phyloP scores from a whole-genome alignment of 2,888 invertebrate species.

The Lycaena phlaeas region DNA sequence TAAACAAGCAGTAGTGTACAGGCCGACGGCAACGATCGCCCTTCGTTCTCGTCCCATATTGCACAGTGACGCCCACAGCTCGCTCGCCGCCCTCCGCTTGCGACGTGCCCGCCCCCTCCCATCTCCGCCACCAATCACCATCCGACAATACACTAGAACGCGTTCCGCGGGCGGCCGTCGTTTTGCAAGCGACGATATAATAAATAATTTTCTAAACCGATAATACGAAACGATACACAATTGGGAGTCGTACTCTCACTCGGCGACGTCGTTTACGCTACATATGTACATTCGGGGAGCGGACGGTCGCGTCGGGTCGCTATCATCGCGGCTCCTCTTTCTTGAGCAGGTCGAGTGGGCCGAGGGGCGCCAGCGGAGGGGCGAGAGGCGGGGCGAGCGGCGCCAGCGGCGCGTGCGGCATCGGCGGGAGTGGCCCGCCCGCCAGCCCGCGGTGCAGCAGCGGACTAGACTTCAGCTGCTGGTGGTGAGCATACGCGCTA shows the following conservation, averaged over 20 bases:
- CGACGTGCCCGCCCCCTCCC: constrained; percentile 18
- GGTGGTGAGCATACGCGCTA: constrained; percentile 78
- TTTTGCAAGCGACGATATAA: constrained; percentile 53
- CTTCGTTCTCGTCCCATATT: constrained; percentile 50
- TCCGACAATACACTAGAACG: constrained; percentile 22
- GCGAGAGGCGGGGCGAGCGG: constrained; percentile 57
- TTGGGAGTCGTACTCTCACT: constrained; percentile 44
- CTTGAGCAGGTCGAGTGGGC: constrained; percentile 75
- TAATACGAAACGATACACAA: constrained; percentile 50
- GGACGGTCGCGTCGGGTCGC: constrained; percentile 35
- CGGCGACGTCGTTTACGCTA: constrained; percentile 39
- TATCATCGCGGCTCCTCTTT: constrained; percentile 74
- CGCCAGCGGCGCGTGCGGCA: constrained; percentile 60
- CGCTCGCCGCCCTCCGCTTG: constrained; percentile 36
- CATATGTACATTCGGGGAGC: constrained; percentile 30
- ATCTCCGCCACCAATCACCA: constrained; percentile 15
- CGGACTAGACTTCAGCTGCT: constrained; percentile 65
- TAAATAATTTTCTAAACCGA: constrained; percentile 67
- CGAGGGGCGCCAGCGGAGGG: constrained; percentile 42
- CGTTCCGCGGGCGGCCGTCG: constrained; percentile 28
- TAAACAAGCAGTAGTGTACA: constrained; percentile 67
- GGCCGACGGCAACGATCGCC: constrained; percentile 39
- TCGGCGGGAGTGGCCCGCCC: constrained; percentile 51
- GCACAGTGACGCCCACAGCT: constrained; percentile 42
- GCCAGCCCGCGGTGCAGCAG: constrained; percentile 57